Base-by-base conservation (phyloP, 2,797 vertebrate species). In the Sparidentex hasta region DNA sequence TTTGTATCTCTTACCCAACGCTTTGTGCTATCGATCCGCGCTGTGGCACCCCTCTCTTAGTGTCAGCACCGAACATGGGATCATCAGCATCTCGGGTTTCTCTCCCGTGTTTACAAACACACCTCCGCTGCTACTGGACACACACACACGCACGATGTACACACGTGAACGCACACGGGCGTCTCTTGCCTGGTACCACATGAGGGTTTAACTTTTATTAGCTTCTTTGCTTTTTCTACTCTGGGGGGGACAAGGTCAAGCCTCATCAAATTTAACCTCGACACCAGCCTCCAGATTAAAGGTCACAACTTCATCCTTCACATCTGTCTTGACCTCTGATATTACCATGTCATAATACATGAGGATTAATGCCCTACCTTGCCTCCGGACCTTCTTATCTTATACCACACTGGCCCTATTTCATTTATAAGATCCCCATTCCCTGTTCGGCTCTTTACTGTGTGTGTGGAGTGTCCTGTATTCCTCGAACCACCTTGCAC, bases 71-170 rank as follows among this genome's bases (percentile, higher is more conserved):
- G 74, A 88, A 83, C 84, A 87, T 38, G n/a, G 83, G 83, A 87
- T 88, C 81, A 78, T 76, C 80, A 68, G 75, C 86, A 72, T 92
- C 90, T 95, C 84, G 54, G 84, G 89, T 94, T 94, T 88, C 90
- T 81, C 72, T 54, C 80, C 71, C 44, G 76, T 93, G 91, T 94
- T 93, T 94, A 91, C 89, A 93, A 94, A 95, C 93, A 91, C 80
- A 77, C 71, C 65, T 74, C 79, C 9, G 44, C 76, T 51, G 65
- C 65, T 63, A 58, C 21, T 63, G 78, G 65, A 88, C 84, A 74
- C 68, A 72, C n/a, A n/a, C 55, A 43, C 63, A 9, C 8, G 2
- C 74, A 65, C 46, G 25, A 13, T 18, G 33, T 13, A 41, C 47
- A 72, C 64, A 55, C 16, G 25, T 20, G 41, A 18, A 41, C 25